Conservation (phyloP, 2,888 invertebrate species). For the Melanostoma scalare region DNA sequence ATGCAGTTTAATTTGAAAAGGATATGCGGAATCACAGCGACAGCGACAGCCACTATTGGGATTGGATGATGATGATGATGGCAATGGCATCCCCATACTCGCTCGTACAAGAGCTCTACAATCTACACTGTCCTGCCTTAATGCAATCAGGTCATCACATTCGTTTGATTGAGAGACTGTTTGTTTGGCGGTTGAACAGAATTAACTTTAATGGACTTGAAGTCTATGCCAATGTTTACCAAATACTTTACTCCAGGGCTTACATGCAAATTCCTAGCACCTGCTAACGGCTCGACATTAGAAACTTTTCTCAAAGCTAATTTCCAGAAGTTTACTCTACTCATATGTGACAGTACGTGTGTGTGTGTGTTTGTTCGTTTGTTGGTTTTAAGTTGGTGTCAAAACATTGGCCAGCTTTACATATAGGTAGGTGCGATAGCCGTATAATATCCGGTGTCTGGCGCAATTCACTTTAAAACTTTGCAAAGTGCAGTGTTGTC, state of each 20-base stretch:
- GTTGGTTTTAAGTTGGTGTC: constrained; percentile 27
- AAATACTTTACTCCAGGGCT: neutral
- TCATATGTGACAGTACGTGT: too few relatives aligned
- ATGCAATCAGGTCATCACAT: constrained; percentile 31
- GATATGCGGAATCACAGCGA: constrained; percentile 69
- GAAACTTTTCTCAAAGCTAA: constrained; percentile 36
- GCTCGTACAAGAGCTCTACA: neutral
- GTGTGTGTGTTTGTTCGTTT: neutral
- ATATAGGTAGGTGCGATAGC: constrained; percentile 3
- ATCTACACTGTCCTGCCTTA: constrained; percentile 8
- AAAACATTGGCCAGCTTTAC: constrained; percentile 38
- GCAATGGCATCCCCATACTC: too few relatives aligned
- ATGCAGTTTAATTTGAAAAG: constrained; percentile 67
- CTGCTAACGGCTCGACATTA: constrained; percentile 38
- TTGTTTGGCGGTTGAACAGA: constrained; percentile 17
- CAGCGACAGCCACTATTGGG: neutral
- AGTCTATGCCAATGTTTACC: constrained; percentile 9
- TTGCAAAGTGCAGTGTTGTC: constrained; percentile 52
- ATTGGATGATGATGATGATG: too few relatives aligned
- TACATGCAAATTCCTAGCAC: constrained; percentile 30
- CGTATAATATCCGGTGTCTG: constrained; percentile 65
- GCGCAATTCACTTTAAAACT: constrained; percentile 68
- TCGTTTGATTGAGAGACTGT: constrained; percentile 26
- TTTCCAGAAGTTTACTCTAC: constrained; percentile 35
- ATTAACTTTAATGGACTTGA: constrained; percentile 28